phyloP scores from a whole-genome alignment of 2,113 vertebrate genomes.

The Hippoglossus stenolepis region DNA sequence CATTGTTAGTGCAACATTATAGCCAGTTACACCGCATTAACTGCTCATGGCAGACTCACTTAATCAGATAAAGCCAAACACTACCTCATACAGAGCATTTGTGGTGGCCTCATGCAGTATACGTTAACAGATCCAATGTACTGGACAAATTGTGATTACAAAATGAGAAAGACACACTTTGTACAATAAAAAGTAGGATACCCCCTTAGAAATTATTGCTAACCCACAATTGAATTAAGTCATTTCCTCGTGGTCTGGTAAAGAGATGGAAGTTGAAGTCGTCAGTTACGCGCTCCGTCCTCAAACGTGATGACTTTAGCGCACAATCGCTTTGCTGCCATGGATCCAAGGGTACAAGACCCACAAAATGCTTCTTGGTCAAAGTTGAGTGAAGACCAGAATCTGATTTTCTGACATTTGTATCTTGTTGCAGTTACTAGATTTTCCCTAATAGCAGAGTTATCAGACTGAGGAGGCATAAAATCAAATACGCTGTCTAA shows the following conservation, averaged over 20 bases:
- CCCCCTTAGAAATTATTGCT: conserved; percentile 30
- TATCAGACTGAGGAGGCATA: background rate
- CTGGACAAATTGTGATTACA: conserved; percentile 48
- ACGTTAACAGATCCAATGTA: conserved; percentile 37
- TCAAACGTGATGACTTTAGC: conserved; percentile 6
- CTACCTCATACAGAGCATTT: conserved; percentile 19
- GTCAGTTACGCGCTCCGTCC: conserved; percentile 27
- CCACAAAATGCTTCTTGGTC: background rate
- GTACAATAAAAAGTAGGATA: conserved; percentile 18
- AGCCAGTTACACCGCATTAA: conserved; percentile 15
- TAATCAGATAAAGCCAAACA: conserved; percentile 51
- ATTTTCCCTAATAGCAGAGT: background rate
- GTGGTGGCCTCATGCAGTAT: conserved; percentile 8
- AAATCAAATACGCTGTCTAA: background rate
- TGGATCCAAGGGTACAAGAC: background rate
- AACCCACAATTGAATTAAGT: conserved; percentile 59
- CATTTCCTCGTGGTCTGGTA: conserved; percentile 42
- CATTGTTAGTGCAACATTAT: conserved; percentile 20
- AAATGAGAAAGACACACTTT: conserved; percentile 47
- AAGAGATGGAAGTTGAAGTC: conserved; percentile 32
- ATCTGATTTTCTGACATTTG: background rate
- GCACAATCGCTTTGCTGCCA: background rate
- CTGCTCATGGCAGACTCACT: conserved; percentile 20
- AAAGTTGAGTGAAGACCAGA: background rate
- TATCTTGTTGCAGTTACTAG: too few relatives aligned